Conservation (phyloP, 1,140 invertebrate species). For the Araneus ventricosus region DNA sequence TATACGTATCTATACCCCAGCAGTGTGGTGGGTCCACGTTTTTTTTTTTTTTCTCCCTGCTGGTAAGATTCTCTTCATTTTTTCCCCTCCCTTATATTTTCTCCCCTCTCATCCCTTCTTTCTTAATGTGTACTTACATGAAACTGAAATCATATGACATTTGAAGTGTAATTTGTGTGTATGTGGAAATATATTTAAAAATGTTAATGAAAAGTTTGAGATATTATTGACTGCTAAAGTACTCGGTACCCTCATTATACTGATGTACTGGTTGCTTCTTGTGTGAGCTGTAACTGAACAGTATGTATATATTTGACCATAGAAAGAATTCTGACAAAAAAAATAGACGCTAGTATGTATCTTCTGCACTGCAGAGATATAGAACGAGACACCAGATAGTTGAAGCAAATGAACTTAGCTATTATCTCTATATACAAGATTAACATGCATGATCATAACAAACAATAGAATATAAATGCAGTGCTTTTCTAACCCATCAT, state of each 20-base stretch:
- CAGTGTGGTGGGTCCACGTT: constrained; percentile 62
- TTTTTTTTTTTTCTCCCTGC: constrained; percentile 28
- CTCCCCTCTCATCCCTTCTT: not conserved
- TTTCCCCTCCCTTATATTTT: not conserved
- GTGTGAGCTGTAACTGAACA: constrained; percentile 22
- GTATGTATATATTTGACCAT: constrained; percentile 69
- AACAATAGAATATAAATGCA: constrained; percentile 68
- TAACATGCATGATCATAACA: constrained; percentile 63
- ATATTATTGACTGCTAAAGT: constrained; percentile 58
- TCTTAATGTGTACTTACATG: constrained; percentile 66
- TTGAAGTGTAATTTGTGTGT: constrained; percentile 49
- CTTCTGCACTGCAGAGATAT: constrained; percentile 69
- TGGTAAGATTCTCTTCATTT: constrained; percentile 1
- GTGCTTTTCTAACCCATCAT: constrained; percentile 69
- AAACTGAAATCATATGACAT: constrained; percentile 51
- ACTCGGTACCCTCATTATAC: constrained; percentile 51
- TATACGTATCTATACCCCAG: constrained; percentile 61
- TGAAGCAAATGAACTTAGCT: constrained; percentile 68
- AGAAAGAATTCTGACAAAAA: constrained; percentile 49
- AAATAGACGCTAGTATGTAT: constrained; percentile 72
- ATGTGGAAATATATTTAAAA: constrained; percentile 64
- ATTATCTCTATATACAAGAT: constrained; percentile 45
- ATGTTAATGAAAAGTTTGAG: constrained; percentile 58
- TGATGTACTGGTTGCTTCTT: constrained; percentile 59
- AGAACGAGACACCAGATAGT: constrained; percentile 63